Base-by-base conservation (phyloP, 2,113 vertebrate species). In the Bufo gargarizans region DNA sequence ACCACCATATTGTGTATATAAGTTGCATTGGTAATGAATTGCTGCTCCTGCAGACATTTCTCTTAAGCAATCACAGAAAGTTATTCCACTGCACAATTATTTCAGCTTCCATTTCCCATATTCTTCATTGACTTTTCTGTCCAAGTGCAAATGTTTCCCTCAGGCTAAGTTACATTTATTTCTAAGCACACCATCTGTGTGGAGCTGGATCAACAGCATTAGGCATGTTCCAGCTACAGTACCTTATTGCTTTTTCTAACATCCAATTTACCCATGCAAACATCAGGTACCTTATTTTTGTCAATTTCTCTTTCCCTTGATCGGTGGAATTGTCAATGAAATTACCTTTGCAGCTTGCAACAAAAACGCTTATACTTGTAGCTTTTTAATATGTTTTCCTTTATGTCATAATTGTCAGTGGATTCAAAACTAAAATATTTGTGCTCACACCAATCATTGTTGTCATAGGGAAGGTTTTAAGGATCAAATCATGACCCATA, bases 111-210 rank as follows among this genome's bases (percentile, higher is more conserved):
- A 71, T 55, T 49, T 69, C 47, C 59, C 43, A 33, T 65, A 53
- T 84, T 84, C 63, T 55, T 84, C 47, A 63, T 82, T 82, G 33
- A 63, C 80, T 82, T 65, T 81, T 65, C 59, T 82, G 17, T 63
- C 80, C 33, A 82, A 63, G 80, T 82, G 33, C 33, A 82, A 63
- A 82, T 82, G 58, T 69, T 84, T 84, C 49, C 82, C 82, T 69
- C 63, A 71, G 63, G 82, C 82, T 71, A 50, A 16, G n/a, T 69
- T 71, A 65, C 47, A 71, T 55, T 55, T 71, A 69, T 84, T 71
- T 4, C 63, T 71, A 84, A 69, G 50, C 63, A 33, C 71, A 55
- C 63, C 82, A 84, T 84, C 63, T 69, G 82, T 69, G 20, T 69
- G 45, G 47, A 84, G 67, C 47, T 84, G 82, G n/a, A 71, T 84